Conservation (phyloP, 2,888 invertebrate species). For the Tetranychus piercei region DNA sequence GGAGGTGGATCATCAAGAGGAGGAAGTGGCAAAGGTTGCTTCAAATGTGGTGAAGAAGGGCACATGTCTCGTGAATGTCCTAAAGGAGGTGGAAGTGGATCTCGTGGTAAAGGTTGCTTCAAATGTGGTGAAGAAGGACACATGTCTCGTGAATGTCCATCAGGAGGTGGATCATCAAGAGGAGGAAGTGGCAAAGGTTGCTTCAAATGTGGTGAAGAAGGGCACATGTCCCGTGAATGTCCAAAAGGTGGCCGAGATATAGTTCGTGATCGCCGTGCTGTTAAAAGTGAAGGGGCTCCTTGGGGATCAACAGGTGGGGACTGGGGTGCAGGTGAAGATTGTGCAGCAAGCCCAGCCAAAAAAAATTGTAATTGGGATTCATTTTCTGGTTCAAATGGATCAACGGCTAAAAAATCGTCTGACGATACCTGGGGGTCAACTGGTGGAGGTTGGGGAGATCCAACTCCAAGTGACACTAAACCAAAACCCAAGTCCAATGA, state of each 20-base stretch:
- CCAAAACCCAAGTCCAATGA: neutral
- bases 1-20: neutral
- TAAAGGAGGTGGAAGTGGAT: neutral
- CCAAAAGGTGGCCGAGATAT: conserved; percentile 20
- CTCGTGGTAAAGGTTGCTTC: neutral
- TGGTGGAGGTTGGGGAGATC: neutral
- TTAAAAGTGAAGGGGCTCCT: neutral
- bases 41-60: conserved; percentile 1
- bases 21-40: neutral
- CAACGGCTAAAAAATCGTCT: neutral
- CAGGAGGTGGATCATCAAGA: conserved; percentile 3
- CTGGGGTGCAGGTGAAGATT: neutral
- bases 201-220: conserved; percentile 27
- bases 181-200: conserved; percentile 19
- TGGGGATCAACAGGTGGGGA: neutral
- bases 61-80: neutral
- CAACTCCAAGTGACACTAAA: neutral
- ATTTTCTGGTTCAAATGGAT: neutral
- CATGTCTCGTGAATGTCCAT: neutral
- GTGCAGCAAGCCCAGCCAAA: neutral
- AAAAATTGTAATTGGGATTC: neutral
- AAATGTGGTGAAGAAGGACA: neutral
- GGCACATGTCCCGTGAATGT: conserved; percentile 27
- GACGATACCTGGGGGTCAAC: neutral
- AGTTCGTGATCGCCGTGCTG: neutral